phyloP scores from a whole-genome alignment of 2,113 vertebrate genomes.

The Gymnocephalus cernua region DNA sequence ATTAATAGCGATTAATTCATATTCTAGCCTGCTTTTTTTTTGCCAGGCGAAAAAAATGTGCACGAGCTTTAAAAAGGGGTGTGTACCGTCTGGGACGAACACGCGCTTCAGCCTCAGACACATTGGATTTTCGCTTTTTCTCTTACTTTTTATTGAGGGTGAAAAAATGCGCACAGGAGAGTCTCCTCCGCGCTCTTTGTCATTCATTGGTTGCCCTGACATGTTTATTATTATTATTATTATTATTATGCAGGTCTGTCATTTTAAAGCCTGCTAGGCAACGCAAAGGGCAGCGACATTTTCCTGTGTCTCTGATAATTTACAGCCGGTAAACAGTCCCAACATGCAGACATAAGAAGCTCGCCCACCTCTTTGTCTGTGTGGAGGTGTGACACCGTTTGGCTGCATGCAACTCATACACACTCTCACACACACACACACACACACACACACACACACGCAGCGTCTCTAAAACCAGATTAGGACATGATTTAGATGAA shows the following conservation, averaged over 20 bases:
- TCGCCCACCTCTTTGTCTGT: slow-evolving; percentile 74
- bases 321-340: slow-evolving; percentile 23
- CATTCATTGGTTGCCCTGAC: background rate
- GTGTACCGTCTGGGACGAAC: slow-evolving; percentile 69
- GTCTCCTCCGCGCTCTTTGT: background rate
- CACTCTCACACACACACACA: background rate
- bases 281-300: background rate
- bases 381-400: slow-evolving; percentile 73
- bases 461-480: slow-evolving; percentile 20
- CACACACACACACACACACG: slow-evolving; percentile 3
- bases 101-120: slow-evolving; percentile 44
- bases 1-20: background rate
- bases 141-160: slow-evolving; percentile 17
- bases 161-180: background rate
- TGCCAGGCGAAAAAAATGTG: slow-evolving; percentile 39
- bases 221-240: slow-evolving; percentile 7
- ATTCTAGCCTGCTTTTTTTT: background rate
- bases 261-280: slow-evolving; percentile 11
- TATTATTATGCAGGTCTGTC: slow-evolving; percentile 1
- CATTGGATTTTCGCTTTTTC: background rate
- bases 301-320: background rate
- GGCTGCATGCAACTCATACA: slow-evolving; percentile 34
- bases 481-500: slow-evolving; percentile 66
- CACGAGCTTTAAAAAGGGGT: slow-evolving; percentile 76
- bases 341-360: slow-evolving; percentile 29